Evolutionary conservation across 2,888 invertebrate species (phyloP).

Genomic region (Mimumesa dahlbomi): DNA sequence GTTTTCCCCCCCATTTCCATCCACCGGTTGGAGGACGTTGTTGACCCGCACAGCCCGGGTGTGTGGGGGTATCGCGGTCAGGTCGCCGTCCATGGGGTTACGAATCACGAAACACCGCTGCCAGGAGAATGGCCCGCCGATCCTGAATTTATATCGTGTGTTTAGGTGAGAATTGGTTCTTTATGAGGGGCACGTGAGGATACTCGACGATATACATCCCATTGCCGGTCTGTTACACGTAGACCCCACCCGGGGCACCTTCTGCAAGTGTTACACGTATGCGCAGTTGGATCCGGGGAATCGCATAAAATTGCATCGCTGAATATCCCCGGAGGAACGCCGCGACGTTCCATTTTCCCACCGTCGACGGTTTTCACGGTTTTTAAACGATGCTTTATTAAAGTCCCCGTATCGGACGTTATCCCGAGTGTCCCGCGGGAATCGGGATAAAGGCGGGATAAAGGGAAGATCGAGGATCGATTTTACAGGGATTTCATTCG

Average conservation of each 20-base stretch:
- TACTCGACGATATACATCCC: constrained; percentile 64
- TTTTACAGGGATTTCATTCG: too few species aligned
- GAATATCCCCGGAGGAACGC: background rate
- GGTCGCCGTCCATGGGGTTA: constrained; percentile 25
- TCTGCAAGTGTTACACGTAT: background rate
- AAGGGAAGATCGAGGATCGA: too few species aligned
- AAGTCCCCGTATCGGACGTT: too few species aligned
- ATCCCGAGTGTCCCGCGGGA: too few species aligned
- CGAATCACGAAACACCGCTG: constrained; percentile 65
- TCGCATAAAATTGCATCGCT: constrained; percentile 4
- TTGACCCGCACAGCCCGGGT: constrained; percentile 58
- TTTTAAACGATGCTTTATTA: too few species aligned
- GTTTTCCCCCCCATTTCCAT: constrained; percentile 29
- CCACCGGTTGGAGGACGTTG: constrained; percentile 35
- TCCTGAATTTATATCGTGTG: constrained; percentile 80
- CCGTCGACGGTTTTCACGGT: too few species aligned
- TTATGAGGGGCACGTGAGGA: constrained; percentile 78
- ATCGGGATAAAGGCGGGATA: too few species aligned
- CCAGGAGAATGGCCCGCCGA: constrained; percentile 71
- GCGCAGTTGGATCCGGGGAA: background rate
- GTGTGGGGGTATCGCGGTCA: constrained; percentile 46
- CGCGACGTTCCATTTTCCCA: background rate
- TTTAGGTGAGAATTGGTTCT: constrained; percentile 80
- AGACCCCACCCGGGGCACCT: background rate
- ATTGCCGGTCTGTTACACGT: constrained; percentile 3